Conservation (phyloP, 2,113 vertebrate species). For the Circaetus gallicus region DNA sequence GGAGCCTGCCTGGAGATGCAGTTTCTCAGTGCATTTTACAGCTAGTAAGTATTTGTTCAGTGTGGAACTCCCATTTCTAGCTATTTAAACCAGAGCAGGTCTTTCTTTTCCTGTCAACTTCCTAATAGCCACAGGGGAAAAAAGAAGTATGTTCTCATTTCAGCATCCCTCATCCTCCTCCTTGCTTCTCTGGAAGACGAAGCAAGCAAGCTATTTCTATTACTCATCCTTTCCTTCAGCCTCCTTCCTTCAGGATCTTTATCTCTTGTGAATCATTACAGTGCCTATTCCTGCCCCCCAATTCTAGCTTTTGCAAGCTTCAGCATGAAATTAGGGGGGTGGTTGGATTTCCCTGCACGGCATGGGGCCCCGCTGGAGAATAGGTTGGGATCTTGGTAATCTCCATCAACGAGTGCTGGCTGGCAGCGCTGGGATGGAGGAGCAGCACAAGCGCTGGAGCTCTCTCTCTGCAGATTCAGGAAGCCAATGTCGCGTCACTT, state of each 20-base stretch:
- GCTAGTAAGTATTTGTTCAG: neutral
- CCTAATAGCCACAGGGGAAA: neutral
- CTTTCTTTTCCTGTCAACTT: neutral
- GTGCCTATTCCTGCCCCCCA: neutral
- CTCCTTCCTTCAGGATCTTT: neutral
- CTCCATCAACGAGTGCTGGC: neutral
- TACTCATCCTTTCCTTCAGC: neutral
- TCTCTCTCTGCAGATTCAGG: neutral
- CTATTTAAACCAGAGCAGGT: neutral
- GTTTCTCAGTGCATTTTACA: neutral
- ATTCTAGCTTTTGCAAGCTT: neutral
- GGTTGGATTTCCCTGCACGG: neutral
- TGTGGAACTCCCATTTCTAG: neutral
- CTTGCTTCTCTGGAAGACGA: constrained; percentile 1
- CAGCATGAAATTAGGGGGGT: neutral
- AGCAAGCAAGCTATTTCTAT: constrained; percentile 16
- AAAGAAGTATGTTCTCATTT: neutral
- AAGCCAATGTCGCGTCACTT: neutral
- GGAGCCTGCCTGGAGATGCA: neutral
- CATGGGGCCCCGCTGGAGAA: neutral
- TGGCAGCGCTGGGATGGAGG: neutral
- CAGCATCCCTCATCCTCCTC: neutral
- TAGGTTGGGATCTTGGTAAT: neutral
- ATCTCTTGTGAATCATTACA: neutral
- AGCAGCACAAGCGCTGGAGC: neutral